These are phyloP conservation scores for Lasioglossum vierecki DNA, from an alignment of 2,888 invertebrate species.

Conservation along the genomic window DNA sequence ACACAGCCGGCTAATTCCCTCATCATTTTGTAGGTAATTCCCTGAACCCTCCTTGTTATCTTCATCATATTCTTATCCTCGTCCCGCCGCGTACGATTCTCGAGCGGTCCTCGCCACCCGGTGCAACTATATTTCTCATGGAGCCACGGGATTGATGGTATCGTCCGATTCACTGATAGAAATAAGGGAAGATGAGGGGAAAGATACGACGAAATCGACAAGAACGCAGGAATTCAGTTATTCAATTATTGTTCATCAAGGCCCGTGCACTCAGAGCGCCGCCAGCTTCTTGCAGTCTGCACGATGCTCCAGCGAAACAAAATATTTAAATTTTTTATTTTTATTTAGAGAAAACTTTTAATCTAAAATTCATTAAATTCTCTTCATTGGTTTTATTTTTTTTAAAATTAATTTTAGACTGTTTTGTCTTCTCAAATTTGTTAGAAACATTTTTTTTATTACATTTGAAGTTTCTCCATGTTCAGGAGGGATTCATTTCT, in stretches of 20 bases:
- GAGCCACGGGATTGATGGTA: constrained; percentile 21
- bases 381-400: no score
- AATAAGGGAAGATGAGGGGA: constrained; percentile 26
- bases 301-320: neutral
- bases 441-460: neutral
- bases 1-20: constrained; percentile 58
- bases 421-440: neutral
- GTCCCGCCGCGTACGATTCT: neutral
- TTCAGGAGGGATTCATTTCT: no score
- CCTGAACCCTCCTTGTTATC: constrained; percentile 39
- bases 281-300: neutral
- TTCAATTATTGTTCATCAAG: constrained; percentile 44
- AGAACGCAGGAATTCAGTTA: constrained; percentile 38
- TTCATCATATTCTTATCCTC: constrained; percentile 31
- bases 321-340: neutral
- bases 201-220: neutral
- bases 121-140: constrained; percentile 26
- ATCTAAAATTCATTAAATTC: neutral
- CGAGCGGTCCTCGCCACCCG: constrained; percentile 3
- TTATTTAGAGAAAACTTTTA: neutral
- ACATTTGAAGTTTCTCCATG: neutral
- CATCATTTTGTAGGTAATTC: constrained; percentile 61
- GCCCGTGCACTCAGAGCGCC: neutral
- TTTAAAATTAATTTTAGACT: no score
- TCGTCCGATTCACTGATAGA: constrained; percentile 45